Conservation (phyloP, 2,113 vertebrate species). For the Sprattus sprattus region DNA sequence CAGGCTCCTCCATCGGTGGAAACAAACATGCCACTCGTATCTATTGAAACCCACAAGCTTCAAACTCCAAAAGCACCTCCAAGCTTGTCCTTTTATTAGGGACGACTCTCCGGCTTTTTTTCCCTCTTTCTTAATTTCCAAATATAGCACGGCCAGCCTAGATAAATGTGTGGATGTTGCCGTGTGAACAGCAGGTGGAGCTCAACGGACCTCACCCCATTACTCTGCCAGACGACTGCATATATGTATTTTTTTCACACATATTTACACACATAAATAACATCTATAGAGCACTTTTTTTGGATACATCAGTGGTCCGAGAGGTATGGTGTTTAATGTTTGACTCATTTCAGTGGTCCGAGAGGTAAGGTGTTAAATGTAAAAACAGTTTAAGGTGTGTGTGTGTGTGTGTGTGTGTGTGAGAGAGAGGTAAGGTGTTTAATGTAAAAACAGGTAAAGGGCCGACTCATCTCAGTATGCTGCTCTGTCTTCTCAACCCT, state of each 20-base stretch:
- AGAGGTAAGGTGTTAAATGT: too few relatives aligned
- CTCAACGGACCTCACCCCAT: neutral
- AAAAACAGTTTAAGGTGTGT: too few relatives aligned
- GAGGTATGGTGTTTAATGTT: too few relatives aligned
- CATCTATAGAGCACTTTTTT: too few relatives aligned
- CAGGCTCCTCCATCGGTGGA: neutral
- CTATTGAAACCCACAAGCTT: neutral
- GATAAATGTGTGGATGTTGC: neutral
- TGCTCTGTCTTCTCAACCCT: too few relatives aligned
- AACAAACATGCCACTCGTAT: neutral
- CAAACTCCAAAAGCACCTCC: neutral
- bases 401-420: too few relatives aligned
- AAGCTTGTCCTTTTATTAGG: neutral
- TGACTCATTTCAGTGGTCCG: too few relatives aligned
- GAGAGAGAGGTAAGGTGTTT: too few relatives aligned
- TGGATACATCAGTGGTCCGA: too few relatives aligned
- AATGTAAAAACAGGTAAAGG: too few relatives aligned
- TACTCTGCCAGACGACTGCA: neutral
- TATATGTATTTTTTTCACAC: neutral
- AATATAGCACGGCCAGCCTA: constrained; percentile 1
- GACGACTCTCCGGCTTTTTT: neutral
- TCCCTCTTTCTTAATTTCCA: neutral
- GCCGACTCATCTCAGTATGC: too few relatives aligned
- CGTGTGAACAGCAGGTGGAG: neutral
- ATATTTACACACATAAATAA: neutral